Percentiles rank a stretch among this genome's conserved stretches.
phyloP scores from a whole-genome alignment of 2,113 vertebrate species.

The Thunnus thynnus region DNA sequence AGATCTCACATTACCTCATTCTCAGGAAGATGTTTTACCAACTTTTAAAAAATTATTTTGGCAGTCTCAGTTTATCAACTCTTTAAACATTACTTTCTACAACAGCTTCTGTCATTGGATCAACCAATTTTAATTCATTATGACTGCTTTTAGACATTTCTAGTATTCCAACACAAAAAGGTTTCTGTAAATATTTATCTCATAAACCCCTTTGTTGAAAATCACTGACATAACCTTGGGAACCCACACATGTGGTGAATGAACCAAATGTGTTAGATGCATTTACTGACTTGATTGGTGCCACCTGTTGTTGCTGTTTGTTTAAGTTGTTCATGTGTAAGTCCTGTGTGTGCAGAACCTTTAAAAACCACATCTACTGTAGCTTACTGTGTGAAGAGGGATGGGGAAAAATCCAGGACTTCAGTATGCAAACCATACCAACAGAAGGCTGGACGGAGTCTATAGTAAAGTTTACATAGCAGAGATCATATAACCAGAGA shows the following conservation, averaged over 20 bases:
- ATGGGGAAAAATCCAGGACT: neutral
- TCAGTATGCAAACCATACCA: neutral
- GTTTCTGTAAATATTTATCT: conserved; percentile 18
- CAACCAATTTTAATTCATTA: neutral
- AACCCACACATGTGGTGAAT: neutral
- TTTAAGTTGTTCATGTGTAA: conserved; percentile 55
- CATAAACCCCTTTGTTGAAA: neutral
- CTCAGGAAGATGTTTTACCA: conserved; percentile 7
- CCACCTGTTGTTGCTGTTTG: conserved; percentile 66
- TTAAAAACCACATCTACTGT: neutral
- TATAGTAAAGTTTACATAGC: neutral
- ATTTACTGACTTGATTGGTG: neutral
- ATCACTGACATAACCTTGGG: neutral
- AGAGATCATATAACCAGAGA: neutral
- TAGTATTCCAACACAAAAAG: neutral
- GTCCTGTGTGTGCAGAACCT: conserved; percentile 10
- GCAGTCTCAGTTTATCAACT: neutral
- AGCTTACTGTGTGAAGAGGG: neutral
- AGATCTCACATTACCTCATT: conserved; percentile 38
- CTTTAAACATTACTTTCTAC: neutral
- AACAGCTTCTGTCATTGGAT: too few species aligned
- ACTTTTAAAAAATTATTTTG: neutral
- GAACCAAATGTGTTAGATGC: neutral
- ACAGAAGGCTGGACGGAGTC: conserved; percentile 9
- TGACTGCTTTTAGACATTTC: neutral